Conservation (phyloP, 2,888 invertebrate species). For the Andricus quercusramuli region DNA sequence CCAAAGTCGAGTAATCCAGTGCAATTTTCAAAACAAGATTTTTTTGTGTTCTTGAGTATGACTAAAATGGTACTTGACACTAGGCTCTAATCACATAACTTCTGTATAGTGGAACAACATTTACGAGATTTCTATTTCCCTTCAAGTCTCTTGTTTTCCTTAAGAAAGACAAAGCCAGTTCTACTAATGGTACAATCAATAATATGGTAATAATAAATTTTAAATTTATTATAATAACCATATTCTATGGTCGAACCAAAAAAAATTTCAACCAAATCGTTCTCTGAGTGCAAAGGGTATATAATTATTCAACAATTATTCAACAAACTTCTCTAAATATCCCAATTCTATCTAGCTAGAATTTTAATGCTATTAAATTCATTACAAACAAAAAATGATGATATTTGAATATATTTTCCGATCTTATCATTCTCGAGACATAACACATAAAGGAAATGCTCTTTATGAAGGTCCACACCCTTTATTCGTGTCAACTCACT, state of each 20-base stretch:
- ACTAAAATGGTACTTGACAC: not conserved
- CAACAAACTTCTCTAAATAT: not conserved
- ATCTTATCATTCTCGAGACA: not conserved
- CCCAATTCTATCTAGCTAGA: no score
- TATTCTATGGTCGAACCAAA: no score
- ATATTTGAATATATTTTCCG: not conserved
- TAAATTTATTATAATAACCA: no score
- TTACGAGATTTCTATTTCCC: no score
- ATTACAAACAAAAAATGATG: not conserved
- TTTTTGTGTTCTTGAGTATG: not conserved
- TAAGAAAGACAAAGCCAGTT: no score
- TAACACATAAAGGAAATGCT: not conserved
- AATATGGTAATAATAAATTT: no score
- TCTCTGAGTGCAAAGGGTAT: no score
- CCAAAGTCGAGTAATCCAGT: not conserved
- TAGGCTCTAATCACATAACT: not conserved
- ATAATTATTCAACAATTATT: not conserved
- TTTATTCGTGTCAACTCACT: slow-evolving; percentile 26
- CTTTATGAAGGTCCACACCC: slow-evolving; percentile 2
- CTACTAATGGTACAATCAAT: no score
- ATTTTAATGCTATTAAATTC: not conserved
- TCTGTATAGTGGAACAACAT: no score
- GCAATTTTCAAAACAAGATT: not conserved
- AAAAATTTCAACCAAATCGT: no score
- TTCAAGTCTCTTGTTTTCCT: no score